A percentile compares a stretch with the other conserved stretches of the same genome.
Conservation (phyloP, 2,113 vertebrate species). For the Scartelaos histophorus region DNA sequence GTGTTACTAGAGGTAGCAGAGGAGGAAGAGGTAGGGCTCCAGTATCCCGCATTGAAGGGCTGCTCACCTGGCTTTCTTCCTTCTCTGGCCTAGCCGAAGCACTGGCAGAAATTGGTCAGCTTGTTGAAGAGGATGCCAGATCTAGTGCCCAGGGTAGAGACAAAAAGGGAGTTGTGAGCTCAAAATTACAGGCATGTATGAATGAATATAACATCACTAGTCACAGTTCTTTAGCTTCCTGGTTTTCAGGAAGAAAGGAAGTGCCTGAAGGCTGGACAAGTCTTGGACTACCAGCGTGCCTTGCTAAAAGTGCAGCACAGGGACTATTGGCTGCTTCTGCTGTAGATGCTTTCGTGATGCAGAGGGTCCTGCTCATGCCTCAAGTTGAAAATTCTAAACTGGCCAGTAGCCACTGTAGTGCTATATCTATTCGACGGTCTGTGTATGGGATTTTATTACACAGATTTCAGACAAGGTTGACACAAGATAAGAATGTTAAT, state of each 20-base stretch:
- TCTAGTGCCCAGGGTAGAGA: slow-evolving; percentile 53
- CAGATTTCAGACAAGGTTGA: slow-evolving; percentile 7
- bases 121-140: slow-evolving; percentile 62
- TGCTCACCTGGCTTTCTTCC: slow-evolving; percentile 85
- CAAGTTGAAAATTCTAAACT: slow-evolving; percentile 90
- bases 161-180: slow-evolving; percentile 53
- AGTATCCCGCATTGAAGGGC: slow-evolving; percentile 70
- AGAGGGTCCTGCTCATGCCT: slow-evolving; percentile 79
- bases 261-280: slow-evolving; percentile 49
- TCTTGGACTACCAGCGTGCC: slow-evolving; percentile 75
- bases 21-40: slow-evolving; percentile 59
- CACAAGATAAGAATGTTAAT: neutral
- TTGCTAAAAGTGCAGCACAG: slow-evolving; percentile 66
- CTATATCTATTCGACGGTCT: slow-evolving; percentile 81
- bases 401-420: slow-evolving; percentile 79
- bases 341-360: slow-evolving; percentile 81
- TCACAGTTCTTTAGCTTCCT: slow-evolving; percentile 73
- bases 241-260: slow-evolving; percentile 71
- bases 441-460: slow-evolving; percentile 85
- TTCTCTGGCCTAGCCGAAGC: slow-evolving; percentile 77
- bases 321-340: slow-evolving; percentile 79
- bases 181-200: slow-evolving; percentile 75
- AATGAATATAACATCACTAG: slow-evolving; percentile 81
- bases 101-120: slow-evolving; percentile 47
- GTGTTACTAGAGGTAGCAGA: slow-evolving; percentile 29